Conservation (phyloP, 2,797 vertebrate genomes). For the Sphenopsis melanotis region DNA sequence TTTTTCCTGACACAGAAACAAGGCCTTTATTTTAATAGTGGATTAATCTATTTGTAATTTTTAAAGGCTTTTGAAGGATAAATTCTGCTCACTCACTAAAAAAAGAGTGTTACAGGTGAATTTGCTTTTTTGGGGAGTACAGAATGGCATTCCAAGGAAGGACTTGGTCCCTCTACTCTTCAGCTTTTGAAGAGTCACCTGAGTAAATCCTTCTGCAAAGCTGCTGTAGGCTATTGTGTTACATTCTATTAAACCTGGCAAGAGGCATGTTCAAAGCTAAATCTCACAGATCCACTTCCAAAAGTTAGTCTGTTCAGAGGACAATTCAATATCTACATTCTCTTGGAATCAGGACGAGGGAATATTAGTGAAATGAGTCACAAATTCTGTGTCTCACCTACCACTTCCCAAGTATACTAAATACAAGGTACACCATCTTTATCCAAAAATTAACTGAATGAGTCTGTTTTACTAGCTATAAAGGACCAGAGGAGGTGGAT, state of each 20-base stretch:
- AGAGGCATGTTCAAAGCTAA: not conserved
- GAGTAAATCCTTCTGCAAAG: not conserved
- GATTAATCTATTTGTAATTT: not conserved
- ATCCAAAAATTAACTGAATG: not conserved
- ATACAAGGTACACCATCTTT: not conserved
- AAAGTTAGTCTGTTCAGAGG: not conserved
- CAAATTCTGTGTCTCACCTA: not conserved
- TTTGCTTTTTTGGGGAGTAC: not conserved
- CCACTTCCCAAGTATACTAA: not conserved
- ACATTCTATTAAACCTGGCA: not conserved
- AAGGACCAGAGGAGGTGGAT: not conserved
- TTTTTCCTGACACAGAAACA: not conserved
- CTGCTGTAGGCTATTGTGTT: not conserved
- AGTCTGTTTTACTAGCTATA: not conserved
- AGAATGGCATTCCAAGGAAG: not conserved
- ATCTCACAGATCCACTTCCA: not conserved
- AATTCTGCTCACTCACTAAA: not conserved
- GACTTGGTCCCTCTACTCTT: not conserved
- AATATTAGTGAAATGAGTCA: not conserved
- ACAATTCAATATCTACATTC: not conserved
- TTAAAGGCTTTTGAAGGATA: not conserved
- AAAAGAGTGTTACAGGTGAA: not conserved
- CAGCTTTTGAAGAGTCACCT: not conserved
- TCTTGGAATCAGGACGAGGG: not conserved
- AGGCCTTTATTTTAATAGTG: not conserved